Conservation (phyloP, 2,113 vertebrate genomes). For the Sinocyclocheilus rhinocerous region DNA sequence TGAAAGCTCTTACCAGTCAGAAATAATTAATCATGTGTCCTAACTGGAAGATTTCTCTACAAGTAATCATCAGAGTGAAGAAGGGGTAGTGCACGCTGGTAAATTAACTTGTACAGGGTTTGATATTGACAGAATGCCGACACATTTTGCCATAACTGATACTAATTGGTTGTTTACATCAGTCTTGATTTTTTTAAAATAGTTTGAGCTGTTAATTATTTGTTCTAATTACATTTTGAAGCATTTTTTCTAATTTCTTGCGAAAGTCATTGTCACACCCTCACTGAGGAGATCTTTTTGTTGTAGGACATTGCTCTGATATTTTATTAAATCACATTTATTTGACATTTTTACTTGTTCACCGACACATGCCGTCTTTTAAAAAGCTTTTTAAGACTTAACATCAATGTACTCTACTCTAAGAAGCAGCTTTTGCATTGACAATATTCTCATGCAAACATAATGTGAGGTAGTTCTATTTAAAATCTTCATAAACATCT, state of each 20-base stretch:
- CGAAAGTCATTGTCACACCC: not conserved
- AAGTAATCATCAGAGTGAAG: not conserved
- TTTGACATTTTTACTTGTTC: not conserved
- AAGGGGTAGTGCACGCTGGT: not conserved
- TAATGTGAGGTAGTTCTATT: slow-evolving; percentile 46
- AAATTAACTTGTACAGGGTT: slow-evolving; percentile 36
- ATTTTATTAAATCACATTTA: not conserved
- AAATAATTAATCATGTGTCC: too few relatives aligned
- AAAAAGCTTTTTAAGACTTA: not conserved
- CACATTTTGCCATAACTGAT: slow-evolving; percentile 40
- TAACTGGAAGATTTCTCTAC: slow-evolving; percentile 7
- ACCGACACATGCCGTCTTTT: slow-evolving; percentile 27
- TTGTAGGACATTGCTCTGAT: not conserved
- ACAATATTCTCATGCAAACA: slow-evolving; percentile 22
- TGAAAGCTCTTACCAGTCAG: too few relatives aligned
- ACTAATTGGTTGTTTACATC: slow-evolving; percentile 53
- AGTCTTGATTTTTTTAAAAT: not conserved
- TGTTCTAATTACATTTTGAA: not conserved
- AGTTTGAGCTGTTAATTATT: too few relatives aligned
- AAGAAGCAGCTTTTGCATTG: slow-evolving; percentile 56
- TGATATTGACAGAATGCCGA: slow-evolving; percentile 35
- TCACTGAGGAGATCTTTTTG: not conserved
- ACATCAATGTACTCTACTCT: slow-evolving; percentile 61
- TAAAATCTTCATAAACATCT: slow-evolving; percentile 44
- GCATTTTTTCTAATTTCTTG: not conserved